A percentile compares a stretch with the other conserved stretches of the same genome.
These are phyloP conservation scores for Nephrotoma guestfalica DNA, from an alignment of 2,888 invertebrate species.

Conservation along the genomic window DNA sequence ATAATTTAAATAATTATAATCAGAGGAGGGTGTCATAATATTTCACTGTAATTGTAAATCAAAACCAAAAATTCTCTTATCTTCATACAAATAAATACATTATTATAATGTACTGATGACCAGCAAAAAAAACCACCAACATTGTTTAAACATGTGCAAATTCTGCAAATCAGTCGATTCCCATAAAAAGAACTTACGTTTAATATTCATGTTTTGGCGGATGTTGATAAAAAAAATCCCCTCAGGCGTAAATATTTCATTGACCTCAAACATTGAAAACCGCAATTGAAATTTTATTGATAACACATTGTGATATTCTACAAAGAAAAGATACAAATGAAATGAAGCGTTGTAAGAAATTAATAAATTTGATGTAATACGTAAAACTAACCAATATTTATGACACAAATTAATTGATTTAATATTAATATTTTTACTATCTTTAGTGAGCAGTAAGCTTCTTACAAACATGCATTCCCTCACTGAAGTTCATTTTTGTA, in stretches of 20 bases:
- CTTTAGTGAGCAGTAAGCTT: not conserved
- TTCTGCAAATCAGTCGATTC: not conserved
- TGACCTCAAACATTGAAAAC: not conserved
- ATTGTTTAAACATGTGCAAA: not conserved
- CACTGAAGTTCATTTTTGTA: not conserved
- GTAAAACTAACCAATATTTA: not conserved
- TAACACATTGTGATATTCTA: not conserved
- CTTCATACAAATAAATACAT: not conserved
- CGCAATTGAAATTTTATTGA: not conserved
- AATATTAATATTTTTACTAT: not conserved
- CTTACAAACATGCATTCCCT: not conserved
- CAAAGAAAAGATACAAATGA: not conserved
- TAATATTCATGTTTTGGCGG: not conserved
- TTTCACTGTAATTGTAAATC: not conserved
- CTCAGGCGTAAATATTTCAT: not conserved
- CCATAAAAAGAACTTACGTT: not conserved
- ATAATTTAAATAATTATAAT: not conserved
- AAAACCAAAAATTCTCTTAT: not conserved
- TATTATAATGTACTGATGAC: not conserved
- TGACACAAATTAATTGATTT: not conserved
- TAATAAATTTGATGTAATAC: not conserved
- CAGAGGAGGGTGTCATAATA: not conserved
- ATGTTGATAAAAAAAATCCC: not conserved
- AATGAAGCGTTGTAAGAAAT: not conserved
- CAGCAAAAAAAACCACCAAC: not conserved